Conservation (phyloP, 2,888 invertebrate species). For the Synanthedon tipuliformis region DNA sequence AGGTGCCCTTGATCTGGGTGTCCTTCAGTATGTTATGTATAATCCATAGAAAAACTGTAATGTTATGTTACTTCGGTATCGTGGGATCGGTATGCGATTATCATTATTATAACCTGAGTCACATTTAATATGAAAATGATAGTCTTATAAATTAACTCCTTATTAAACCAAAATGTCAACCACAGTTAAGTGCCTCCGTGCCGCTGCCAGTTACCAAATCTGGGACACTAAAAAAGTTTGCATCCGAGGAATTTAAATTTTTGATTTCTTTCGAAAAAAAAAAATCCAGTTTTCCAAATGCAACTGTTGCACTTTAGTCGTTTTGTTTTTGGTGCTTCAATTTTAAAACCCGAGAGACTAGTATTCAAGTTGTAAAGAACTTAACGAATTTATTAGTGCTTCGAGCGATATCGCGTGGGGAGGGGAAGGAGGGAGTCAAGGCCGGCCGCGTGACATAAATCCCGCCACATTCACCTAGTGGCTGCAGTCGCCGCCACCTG, state of each 20-base stretch:
- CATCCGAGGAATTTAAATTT: not conserved
- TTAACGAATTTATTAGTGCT: not conserved
- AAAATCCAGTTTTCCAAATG: not conserved
- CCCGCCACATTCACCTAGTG: slow-evolving; percentile 63
- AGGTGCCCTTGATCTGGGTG: too few relatives aligned
- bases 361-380: not conserved
- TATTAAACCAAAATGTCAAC: not conserved
- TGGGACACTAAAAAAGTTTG: not conserved
- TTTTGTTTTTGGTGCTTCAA: not conserved
- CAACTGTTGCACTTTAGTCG: not conserved
- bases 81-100: too few relatives aligned
- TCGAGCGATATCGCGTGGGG: slow-evolving; percentile 12
- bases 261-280: not conserved
- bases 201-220: not conserved
- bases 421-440: slow-evolving; percentile 56
- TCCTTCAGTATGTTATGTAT: too few relatives aligned
- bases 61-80: too few relatives aligned
- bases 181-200: not conserved
- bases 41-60: too few relatives aligned
- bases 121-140: too few relatives aligned
- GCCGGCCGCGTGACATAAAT: slow-evolving; percentile 57
- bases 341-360: not conserved
- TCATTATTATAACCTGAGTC: too few relatives aligned
- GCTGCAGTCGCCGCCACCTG: slow-evolving; percentile 37
- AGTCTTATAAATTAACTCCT: not conserved